These are phyloP conservation scores for Drosophila tsacasi DNA, from an alignment of 1,140 invertebrate genomes.

Conservation along the genomic window DNA sequence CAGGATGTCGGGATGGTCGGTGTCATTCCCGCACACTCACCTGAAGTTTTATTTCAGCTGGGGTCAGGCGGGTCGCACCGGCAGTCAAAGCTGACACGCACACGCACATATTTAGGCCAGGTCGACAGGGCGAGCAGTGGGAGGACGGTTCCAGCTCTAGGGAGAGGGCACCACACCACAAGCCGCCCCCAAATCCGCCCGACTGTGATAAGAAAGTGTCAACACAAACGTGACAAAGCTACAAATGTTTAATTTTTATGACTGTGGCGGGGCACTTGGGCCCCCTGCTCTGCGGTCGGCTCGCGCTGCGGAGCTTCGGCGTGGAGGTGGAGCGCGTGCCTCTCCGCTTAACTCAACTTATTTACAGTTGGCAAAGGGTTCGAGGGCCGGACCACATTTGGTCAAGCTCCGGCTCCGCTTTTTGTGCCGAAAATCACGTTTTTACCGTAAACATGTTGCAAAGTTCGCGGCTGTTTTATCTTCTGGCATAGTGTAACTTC, in stretches of 20 bases:
- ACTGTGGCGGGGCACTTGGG: conserved; percentile 39
- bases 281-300: conserved; percentile 8
- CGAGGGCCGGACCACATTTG: conserved; percentile 69
- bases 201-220: conserved; percentile 82
- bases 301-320: not conserved
- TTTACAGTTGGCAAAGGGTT: conserved; percentile 76
- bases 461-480: conserved; percentile 79
- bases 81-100: conserved; percentile 78
- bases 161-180: not conserved
- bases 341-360: conserved; percentile 74
- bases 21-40: conserved; percentile 34
- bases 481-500: too few species aligned
- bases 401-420: conserved; percentile 56
- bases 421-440: conserved; percentile 82
- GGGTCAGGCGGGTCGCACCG: conserved; percentile 66
- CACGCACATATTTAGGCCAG: conserved; percentile 75
- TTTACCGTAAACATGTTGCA: conserved; percentile 84
- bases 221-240: conserved; percentile 83
- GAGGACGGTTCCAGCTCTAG: not conserved
- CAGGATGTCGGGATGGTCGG: conserved; percentile 1
- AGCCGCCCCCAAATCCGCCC: conserved; percentile 43
- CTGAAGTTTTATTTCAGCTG: conserved; percentile 55
- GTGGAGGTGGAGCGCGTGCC: conserved; percentile 47
- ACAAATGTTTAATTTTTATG: conserved; percentile 84
- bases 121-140: conserved; percentile 41